phyloP scores from a whole-genome alignment of 2,113 vertebrate genomes.

The Sigmodon hispidus region DNA sequence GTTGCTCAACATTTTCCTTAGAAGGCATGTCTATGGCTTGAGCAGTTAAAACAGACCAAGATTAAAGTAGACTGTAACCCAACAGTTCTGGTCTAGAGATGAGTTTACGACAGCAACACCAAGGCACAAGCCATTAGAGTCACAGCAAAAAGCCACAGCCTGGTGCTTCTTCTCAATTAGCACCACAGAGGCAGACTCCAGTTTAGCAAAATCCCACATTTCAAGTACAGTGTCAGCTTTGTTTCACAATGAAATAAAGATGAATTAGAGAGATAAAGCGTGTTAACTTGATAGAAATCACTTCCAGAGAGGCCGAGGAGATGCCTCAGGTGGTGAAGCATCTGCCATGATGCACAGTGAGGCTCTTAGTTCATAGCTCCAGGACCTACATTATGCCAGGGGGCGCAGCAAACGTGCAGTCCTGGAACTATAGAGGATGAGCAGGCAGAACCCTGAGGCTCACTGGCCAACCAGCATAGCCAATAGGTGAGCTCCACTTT shows the following conservation, averaged over 20 bases:
- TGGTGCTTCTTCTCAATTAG: neutral
- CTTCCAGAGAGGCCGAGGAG: neutral
- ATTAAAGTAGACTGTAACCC: neutral
- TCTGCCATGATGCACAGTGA: neutral
- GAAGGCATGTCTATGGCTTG: neutral
- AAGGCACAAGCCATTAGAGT: neutral
- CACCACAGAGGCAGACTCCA: neutral
- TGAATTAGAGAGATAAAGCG: neutral
- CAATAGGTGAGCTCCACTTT: neutral
- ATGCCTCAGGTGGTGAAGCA: neutral
- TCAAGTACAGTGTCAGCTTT: neutral
- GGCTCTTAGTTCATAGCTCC: neutral
- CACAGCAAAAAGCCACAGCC: neutral
- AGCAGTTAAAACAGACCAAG: neutral
- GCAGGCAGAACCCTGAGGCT: neutral
- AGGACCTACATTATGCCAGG: too few relatives aligned
- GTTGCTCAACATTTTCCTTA: neutral
- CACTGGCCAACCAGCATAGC: neutral
- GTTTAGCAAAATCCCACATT: neutral
- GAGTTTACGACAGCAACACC: neutral
- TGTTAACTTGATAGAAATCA: conserved; percentile 21
- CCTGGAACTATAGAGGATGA: too few relatives aligned
- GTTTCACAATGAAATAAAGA: conserved; percentile 17
- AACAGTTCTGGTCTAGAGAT: neutral
- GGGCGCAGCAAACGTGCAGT: neutral